phyloP scores from a whole-genome alignment of 2,888 invertebrate genomes.

The Zootermopsis nevadensis region DNA sequence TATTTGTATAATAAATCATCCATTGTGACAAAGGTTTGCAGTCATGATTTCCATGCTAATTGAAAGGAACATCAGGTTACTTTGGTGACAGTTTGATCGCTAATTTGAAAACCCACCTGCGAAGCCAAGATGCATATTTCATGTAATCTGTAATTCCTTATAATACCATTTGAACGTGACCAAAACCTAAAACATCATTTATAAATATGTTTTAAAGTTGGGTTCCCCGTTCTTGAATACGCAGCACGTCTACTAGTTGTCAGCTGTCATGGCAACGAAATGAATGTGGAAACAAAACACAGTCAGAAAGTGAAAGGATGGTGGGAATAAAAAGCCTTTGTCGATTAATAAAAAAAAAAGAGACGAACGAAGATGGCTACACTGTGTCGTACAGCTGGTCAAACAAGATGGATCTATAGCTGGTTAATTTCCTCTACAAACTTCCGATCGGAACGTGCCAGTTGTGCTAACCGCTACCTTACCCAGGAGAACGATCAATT shows the following conservation, averaged over 20 bases:
- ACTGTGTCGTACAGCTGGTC: constrained; percentile 21
- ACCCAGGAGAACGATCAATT: constrained; percentile 12
- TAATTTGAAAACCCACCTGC: no score
- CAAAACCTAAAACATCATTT: background rate
- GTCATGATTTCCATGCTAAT: no score
- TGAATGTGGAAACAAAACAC: background rate
- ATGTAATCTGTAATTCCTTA: background rate
- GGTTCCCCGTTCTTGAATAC: background rate
- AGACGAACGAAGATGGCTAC: constrained; percentile 13
- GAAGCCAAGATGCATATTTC: no score
- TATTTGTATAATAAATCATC: no score
- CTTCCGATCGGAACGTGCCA: background rate
- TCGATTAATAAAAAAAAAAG: constrained; percentile 25
- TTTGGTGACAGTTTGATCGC: no score
- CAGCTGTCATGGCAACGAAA: background rate
- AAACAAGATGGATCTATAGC: constrained; percentile 28
- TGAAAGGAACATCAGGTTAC: no score
- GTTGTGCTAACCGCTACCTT: background rate
- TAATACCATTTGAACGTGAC: background rate
- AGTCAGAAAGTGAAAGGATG: background rate
- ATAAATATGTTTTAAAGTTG: background rate
- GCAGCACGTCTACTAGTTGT: background rate
- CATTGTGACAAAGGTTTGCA: no score
- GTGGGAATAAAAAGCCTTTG: background rate
- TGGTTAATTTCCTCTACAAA: constrained; percentile 26